Percentiles rank a stretch among this genome's conserved stretches.
These are phyloP conservation scores for Salvelinus alpinus DNA, from an alignment of 2,113 vertebrate species.

Conservation along the genomic window DNA sequence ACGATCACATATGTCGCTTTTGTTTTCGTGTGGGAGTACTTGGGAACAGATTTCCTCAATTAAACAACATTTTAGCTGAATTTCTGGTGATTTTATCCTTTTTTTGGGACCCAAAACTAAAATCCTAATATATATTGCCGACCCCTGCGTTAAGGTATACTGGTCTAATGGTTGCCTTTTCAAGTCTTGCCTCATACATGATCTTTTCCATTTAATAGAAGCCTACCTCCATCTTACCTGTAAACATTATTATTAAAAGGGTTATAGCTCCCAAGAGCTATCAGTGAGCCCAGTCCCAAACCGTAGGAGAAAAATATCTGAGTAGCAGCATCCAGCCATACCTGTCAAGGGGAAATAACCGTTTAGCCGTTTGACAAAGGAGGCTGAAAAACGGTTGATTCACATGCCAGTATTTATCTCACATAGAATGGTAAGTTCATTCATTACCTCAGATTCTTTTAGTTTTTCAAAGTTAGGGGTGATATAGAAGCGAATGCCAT, in stretches of 20 bases:
- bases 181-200: neutral
- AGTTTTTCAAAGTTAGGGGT: constrained; percentile 96
- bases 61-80: too few species aligned
- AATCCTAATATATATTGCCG: too few species aligned
- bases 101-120: too few species aligned
- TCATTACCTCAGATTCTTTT: constrained; percentile 91
- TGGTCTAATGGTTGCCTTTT: neutral
- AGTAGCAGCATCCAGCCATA: constrained; percentile 97
- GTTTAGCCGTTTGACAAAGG: constrained; percentile 2
- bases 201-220: neutral
- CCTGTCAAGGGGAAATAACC: constrained; percentile 73
- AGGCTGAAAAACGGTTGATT: neutral
- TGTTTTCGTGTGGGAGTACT: too few species aligned
- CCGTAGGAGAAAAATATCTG: constrained; percentile 99
- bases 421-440: constrained; percentile 4
- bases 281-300: constrained; percentile 93
- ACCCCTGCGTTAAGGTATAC: neutral
- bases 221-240: constrained; percentile 76
- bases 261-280: constrained; percentile 98
- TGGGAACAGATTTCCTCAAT: too few species aligned
- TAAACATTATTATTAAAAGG: constrained; percentile 98
- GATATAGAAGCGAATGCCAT: constrained; percentile 95
- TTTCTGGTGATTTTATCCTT: too few species aligned
- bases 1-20: too few species aligned
- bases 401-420: constrained; percentile 22